Conservation (phyloP, 2,113 vertebrate genomes). For the Mystacornis crossleyi region DNA sequence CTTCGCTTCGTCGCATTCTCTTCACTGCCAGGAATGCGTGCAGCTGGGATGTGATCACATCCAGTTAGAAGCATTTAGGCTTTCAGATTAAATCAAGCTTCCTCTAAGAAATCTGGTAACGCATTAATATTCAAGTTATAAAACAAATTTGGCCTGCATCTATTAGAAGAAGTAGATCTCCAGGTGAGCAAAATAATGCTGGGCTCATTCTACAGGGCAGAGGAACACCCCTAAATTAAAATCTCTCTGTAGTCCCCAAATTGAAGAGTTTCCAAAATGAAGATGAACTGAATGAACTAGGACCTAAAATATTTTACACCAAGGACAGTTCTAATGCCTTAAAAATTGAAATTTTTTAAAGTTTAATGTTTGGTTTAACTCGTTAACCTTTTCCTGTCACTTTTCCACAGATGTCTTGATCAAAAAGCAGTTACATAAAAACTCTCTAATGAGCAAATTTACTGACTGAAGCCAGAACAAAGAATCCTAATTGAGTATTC, state of each 20-base stretch:
- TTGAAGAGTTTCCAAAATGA: background rate
- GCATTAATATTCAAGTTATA: background rate
- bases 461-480: constrained; percentile 5
- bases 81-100: background rate
- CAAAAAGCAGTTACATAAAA: background rate
- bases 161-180: background rate
- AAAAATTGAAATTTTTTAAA: background rate
- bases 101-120: background rate
- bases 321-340: background rate
- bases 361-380: background rate
- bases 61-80: background rate
- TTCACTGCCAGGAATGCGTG: background rate
- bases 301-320: background rate
- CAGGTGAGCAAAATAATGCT: background rate
- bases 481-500: background rate
- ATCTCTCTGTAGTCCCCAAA: background rate
- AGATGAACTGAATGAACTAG: background rate
- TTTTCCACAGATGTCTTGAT: background rate
- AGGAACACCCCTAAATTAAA: background rate
- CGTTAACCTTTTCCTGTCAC: background rate
- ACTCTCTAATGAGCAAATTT: background rate
- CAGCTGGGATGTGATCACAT: background rate
- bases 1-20: background rate
- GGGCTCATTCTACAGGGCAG: background rate
- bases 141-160: background rate